Conservation (phyloP, 2,113 vertebrate genomes). For the Raja brachyura region DNA sequence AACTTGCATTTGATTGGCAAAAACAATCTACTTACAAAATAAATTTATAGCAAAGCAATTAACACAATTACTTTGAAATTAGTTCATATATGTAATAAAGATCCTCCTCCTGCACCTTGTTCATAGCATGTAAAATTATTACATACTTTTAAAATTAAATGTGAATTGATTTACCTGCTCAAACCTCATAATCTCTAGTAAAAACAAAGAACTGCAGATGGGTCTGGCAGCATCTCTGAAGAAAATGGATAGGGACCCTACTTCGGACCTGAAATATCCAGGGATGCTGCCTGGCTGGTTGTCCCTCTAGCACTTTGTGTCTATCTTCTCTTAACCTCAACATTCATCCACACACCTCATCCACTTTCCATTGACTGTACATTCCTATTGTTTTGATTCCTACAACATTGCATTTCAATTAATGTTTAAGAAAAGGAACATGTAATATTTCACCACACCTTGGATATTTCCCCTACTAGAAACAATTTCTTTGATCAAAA, state of each 20-base stretch:
- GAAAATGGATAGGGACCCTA: no score
- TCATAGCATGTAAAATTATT: background rate
- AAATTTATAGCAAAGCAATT: background rate
- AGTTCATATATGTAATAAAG: background rate
- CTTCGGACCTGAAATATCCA: no score
- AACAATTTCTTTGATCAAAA: background rate
- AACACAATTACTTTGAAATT: background rate
- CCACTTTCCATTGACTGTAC: background rate
- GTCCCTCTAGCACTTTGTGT: no score
- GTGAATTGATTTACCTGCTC: background rate
- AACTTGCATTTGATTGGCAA: background rate
- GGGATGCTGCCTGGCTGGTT: no score
- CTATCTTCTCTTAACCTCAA: no score
- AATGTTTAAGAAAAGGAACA: no score
- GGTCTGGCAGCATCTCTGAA: no score
- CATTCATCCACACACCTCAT: background rate
- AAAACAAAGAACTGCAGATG: no score
- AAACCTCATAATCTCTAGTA: no score
- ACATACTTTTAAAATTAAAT: background rate
- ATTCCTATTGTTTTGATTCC: background rate
- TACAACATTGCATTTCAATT: background rate
- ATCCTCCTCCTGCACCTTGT: background rate
- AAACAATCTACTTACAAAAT: background rate
- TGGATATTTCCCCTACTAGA: background rate
- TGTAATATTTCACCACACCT: background rate